Base-by-base conservation (phyloP, 2,888 invertebrate species). In the Noctua janthe region DNA sequence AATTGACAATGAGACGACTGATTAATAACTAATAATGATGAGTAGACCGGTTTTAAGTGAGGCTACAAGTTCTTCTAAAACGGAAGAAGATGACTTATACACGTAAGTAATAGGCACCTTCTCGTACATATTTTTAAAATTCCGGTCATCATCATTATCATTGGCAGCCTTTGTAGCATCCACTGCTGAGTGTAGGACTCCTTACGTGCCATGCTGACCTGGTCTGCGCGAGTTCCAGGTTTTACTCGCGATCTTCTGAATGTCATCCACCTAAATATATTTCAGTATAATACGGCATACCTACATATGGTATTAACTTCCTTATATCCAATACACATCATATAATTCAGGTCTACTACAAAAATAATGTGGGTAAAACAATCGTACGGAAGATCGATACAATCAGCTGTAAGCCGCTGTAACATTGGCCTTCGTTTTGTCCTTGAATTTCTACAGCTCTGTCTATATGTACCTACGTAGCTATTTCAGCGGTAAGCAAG, bases 1-100 rank as follows among this genome's bases (percentile, higher is more conserved):
- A 39, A n/a, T 35, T 43, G 29, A 76, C 39, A 71, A 84, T 85
- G 75, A 64, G 29, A 74, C 54, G 20, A 59, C 39, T 39, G 39
- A 74, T 62, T 71, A 84, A 75, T 79, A 71, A 47, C 62, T 49
- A 92, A 69, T 35, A 93, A 93, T 92, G 88, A 95, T 95, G 95
- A 95, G 92, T 85, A 91, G 92, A 83, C 91, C 95, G 4, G 92
- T 94, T 88, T 79, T 95, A 66, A 93, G 94, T 56, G 95, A 95
- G 86, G 94, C 95, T 3, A 94, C 94, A 11, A 94, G 95, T 86
- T 94, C 95, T 74, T 94, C 96, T 17, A 92, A 87, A 81, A 84
- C 91, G 73, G 94, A 94, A 73, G 94, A 94, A 75, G 96, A 95
- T 80, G 96, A 96, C 80, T 86, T 95, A 2, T 96, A 96, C 87